Evolutionary conservation across 2,113 vertebrate species (phyloP), one percentile per base, ranked within the genome.

Genomic region (Pterocles orientalis): DNA sequence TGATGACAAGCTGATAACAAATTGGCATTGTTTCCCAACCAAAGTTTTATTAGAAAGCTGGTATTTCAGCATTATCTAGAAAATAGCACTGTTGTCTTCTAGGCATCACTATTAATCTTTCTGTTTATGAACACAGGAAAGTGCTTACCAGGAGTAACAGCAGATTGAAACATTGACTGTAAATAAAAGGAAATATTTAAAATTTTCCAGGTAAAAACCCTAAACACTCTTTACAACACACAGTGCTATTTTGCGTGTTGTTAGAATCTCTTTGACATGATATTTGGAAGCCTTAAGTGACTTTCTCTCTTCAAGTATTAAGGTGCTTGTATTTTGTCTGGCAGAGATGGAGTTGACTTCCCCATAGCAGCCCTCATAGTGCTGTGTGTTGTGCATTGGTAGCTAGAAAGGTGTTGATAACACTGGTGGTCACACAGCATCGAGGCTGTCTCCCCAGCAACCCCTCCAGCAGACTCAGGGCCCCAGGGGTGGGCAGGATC

Each of bases 111-210:
- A 62, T 81, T 70, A 88, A 54, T 73, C 43, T 89, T 92, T 71
- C 26, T 62, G 34, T 39, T 11, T 36, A 68, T 81, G 20, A 84
- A 86, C 50, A 86, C 56, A 72, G 36, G 9, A 24, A 36, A 87
- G 25, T 75, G 7, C 25, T 80, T 93, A 85, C 73, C 73, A 86
- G 86, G 18, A 86, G 16, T 39, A 81, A 18, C 31, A 69, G 71
- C 36, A 78, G 73, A 62, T 91, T 8, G 19, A 95, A 54, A 10
- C 28, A 43, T 56, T 95, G 51, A 62, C 47, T 92, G 25, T 53
- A 94, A 95, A 72, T 92, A 92, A 92, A 93, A 76, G 5, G 7
- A 33, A 56, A 71, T 72, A 72, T n/a, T 71, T 70, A 28, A 90
- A 75, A 81, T 4, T 58, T 60, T 57, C 24, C 6, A 14, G 56